Base-by-base conservation (phyloP, 2,797 vertebrate genomes). In the Argya squamiceps region DNA sequence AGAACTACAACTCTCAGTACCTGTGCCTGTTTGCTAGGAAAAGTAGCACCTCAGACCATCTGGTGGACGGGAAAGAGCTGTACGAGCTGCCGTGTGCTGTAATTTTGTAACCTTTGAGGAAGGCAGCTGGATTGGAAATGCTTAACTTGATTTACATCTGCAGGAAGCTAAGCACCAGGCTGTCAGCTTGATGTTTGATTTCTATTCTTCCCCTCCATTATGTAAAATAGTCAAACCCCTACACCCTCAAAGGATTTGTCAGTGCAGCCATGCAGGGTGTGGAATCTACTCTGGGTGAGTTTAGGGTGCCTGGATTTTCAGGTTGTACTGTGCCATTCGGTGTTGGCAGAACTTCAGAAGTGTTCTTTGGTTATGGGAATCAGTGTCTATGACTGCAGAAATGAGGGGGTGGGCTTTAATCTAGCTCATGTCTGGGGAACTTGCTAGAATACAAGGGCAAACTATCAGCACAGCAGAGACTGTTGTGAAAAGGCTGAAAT, bases 71-170 rank as follows among this genome's bases (percentile, higher is more conserved):
- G 56, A 80, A 53, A 50, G n/a, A 91, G 15, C n/a, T 89, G 27
- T 52, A 41, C 56, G 60, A 56, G 56, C 63, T 91, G 78, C 67
- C 16, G 3, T 13, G 58, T 89, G 52, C 47, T 86, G 44, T 78
- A 65, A 78, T 81, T 78, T 52, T 81, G 58, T 76, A 89, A 94
- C 47, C 43, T 89, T 78, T 83, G 55, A 92, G 71, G n/a, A 92
- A 93, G 32, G 69, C 78, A 75, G 56, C 73, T 96, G 82, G 29
- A 36, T 37, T 88, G 76, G 50, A 84, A 84, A 67, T 60, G 22
- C 1, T 1, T 87, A 26, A 52, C 67, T 83, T 89, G n/a, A n/a
- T 91, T 91, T 89, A 34, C 6, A 52, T 65, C 30, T 93, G 46
- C 39, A 85, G 67, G 49, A 88, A 77, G 27, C 49, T 71, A 36